Base-by-base conservation (phyloP, 2,113 vertebrate species). In the Atrichornis clamosus region DNA sequence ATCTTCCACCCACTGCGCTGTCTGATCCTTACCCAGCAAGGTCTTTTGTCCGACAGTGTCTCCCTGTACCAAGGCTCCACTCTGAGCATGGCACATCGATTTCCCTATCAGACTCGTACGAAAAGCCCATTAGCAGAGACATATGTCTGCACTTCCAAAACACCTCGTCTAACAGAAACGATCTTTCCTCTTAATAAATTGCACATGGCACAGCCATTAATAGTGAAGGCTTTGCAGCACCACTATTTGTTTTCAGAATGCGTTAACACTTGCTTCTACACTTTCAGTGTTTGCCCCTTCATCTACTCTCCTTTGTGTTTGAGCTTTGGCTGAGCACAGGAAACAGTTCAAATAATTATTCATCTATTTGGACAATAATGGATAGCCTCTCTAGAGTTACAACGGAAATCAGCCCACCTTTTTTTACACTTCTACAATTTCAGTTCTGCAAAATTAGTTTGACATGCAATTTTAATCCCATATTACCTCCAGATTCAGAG, bases 221-320 rank as follows among this genome's bases (percentile, higher is more conserved):
- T 50, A 91, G 47, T 30, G 73, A 74, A 63, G 44, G 60, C 35
- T 92, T 72, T 93, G 74, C 67, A 86, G 77, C n/a, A 68, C 62
- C 19, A 28, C 18, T 96, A 80, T 97, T 97, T 97, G 78, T 93
- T 96, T 96, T 95, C 78, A 83, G 88, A 92, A 94, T 74, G 75
- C 8, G 30, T 80, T 96, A 95, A 92, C 87, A 56, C 56, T 93
- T 74, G 50, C 55, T 87, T 95, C 73, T 69, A 68, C 58, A 64
- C 82, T 93, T 96, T 47, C 76, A 30, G 32, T 96, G 92, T 95
- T 96, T 97, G 55, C 82, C 91, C 39, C 84, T 91, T 80, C 52
- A 59, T 70, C 76, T 30, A 9, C 26, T 73, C 35, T 67, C 59
- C 19, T 44, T 68, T 55, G 20, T 91, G 53, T 90, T 91, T 86